A percentile compares a stretch with the other conserved stretches of the same genome.
phyloP scores from a whole-genome alignment of 2,888 invertebrate genomes.

The Minunthozetes semirufus region DNA sequence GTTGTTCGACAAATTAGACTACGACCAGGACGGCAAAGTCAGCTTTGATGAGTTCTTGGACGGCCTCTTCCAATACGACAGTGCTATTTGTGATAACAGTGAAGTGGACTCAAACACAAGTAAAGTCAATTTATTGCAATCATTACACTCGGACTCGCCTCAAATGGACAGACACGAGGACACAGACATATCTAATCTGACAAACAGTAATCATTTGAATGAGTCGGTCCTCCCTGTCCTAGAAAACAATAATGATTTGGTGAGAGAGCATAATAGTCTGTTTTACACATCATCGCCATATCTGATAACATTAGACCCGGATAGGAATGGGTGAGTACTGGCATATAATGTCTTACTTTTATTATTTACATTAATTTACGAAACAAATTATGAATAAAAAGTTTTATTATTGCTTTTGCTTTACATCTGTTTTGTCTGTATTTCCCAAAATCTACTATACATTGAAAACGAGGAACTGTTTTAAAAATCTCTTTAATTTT shows the following conservation, averaged over 20 bases:
- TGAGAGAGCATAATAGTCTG: background rate
- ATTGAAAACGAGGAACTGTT: background rate
- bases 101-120: background rate
- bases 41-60: constrained; percentile 61
- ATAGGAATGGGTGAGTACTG: constrained; percentile 10
- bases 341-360: background rate
- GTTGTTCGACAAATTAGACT: constrained; percentile 60
- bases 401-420: constrained; percentile 2
- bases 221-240: background rate
- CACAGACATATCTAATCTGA: background rate
- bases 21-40: constrained; percentile 59
- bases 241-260: background rate
- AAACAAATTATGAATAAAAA: background rate
- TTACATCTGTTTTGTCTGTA: background rate
- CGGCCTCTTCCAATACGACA: constrained; percentile 53
- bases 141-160: constrained; percentile 1
- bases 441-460: background rate
- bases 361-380: background rate
- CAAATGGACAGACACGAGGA: background rate
- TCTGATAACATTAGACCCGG: constrained; percentile 7
- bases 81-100: constrained; percentile 25
- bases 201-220: background rate
- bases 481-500: background rate
- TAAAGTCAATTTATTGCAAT: background rate
- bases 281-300: constrained; percentile 6